phyloP scores from a whole-genome alignment of 2,797 vertebrate genomes.

The Danio albolineatus region DNA sequence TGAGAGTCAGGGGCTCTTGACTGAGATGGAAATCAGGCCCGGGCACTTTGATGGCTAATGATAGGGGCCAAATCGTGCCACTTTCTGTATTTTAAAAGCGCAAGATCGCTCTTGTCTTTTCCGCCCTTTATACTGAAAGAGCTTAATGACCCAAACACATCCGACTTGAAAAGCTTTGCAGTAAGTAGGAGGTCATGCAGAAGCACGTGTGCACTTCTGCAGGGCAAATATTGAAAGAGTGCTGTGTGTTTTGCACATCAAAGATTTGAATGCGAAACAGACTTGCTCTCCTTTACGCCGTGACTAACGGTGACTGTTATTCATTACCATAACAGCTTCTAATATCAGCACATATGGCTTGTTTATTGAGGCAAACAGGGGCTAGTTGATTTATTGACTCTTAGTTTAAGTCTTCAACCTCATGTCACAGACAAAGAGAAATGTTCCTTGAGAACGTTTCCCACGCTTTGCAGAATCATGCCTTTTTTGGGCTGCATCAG shows the following conservation, averaged over 20 bases:
- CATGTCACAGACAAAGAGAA: slow-evolving; percentile 8
- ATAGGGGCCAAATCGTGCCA: slow-evolving; percentile 26
- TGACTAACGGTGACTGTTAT: slow-evolving; percentile 38
- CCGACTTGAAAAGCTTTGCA: slow-evolving; percentile 29
- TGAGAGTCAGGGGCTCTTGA: slow-evolving; percentile 39
- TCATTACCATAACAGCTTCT: slow-evolving; percentile 28
- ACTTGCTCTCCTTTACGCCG: slow-evolving; percentile 10
- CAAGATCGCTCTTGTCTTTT: slow-evolving; percentile 34
- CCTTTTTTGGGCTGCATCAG: slow-evolving; percentile 7
- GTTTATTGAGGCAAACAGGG: not conserved
- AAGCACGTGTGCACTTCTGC: slow-evolving; percentile 34
- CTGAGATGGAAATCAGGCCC: slow-evolving; percentile 58
- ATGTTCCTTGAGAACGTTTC: not conserved
- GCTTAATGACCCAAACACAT: slow-evolving; percentile 54
- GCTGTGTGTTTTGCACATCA: slow-evolving; percentile 36
- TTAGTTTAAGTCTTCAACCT: slow-evolving; percentile 14
- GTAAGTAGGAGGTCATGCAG: slow-evolving; percentile 27
- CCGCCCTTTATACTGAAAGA: slow-evolving; percentile 45
- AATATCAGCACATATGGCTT: slow-evolving; percentile 9
- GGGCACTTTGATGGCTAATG: slow-evolving; percentile 55
- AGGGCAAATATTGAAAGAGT: slow-evolving; percentile 22
- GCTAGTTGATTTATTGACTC: slow-evolving; percentile 39
- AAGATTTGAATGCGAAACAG: slow-evolving; percentile 51
- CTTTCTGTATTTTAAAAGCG: slow-evolving; percentile 43
- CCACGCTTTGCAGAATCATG: not conserved